phyloP scores from a whole-genome alignment of 1,140 invertebrate species.

The Papilio helenus region DNA sequence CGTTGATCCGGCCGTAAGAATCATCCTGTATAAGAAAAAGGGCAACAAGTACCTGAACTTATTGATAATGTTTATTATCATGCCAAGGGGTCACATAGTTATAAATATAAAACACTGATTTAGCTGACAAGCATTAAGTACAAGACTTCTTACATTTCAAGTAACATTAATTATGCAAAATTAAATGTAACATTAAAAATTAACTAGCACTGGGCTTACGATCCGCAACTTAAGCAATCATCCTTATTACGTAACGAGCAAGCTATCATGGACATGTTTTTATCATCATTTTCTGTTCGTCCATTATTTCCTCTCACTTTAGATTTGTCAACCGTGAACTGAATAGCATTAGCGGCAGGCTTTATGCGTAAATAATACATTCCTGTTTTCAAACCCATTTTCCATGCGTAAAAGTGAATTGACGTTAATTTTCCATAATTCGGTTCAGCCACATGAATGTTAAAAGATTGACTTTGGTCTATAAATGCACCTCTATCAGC shows the following conservation, averaged over 20 bases:
- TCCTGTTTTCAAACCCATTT: slow-evolving; percentile 97
- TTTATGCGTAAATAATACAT: slow-evolving; percentile 99
- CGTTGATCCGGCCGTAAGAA: no score
- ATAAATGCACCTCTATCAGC: slow-evolving; percentile 99
- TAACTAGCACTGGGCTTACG: slow-evolving; percentile 65
- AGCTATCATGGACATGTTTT: slow-evolving; percentile 89
- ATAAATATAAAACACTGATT: background rate
- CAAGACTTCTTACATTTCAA: background rate
- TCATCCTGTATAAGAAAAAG: no score
- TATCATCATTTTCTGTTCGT: slow-evolving; percentile 80
- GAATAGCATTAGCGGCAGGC: slow-evolving; percentile 97
- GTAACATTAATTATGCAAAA: slow-evolving; percentile 13
- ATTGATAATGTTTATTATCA: no score
- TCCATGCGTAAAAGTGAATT: slow-evolving; percentile 99
- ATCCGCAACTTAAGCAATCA: slow-evolving; percentile 93
- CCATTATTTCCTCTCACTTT: slow-evolving; percentile 83
- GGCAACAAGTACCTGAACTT: no score
- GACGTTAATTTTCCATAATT: slow-evolving; percentile 97
- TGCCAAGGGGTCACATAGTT: no score
- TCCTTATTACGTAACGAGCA: slow-evolving; percentile 96
- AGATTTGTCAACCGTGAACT: slow-evolving; percentile 98
- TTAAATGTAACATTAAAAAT: slow-evolving; percentile 6
- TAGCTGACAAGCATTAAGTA: background rate
- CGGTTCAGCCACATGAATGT: slow-evolving; percentile 97
- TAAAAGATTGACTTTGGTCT: slow-evolving; percentile 99